Base-by-base conservation (phyloP, 2,113 vertebrate species). In the Canis aureus region DNA sequence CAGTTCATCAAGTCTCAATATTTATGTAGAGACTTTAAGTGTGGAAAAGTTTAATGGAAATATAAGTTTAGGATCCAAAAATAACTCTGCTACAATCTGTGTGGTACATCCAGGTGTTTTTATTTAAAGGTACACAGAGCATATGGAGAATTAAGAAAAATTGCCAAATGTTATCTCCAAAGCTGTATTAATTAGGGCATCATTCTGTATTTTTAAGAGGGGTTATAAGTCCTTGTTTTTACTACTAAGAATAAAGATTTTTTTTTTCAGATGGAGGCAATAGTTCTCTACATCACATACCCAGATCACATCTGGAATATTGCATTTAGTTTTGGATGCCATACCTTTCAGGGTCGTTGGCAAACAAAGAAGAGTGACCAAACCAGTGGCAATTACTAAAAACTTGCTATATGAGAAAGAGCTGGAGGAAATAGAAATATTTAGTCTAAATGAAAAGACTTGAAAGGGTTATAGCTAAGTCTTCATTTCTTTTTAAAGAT, bases 41-140 rank as follows among this genome's bases (percentile, higher is more conserved):
- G 43, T 97, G 80, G 98, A 97, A 98, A 98, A 97, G 53, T 93
- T 98, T 79, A 97, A 87, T 98, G 98, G 98, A 98, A 98, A 98
- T 97, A 97, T 95, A 93, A 66, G 95, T 69, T 94, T 96, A 67
- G 89, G 95, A 85, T 98, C 98, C 98, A 98, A 98, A 98, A 98
- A 97, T 96, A 98, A 98, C 93, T 96, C 98, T 96, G 89, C 84
- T 97, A 8, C 78, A 83, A 91, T 32, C 85, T 95, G 20, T 92
- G 86, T 97, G 94, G 97, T 98, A 98, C 55, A 98, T 79, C 90
- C 98, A 97, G 89, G 98, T 98, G 95, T 98, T 98, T 97, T 90
- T 60, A 82, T 96, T 98, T 97, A 98, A 98, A 89, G 98, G 89
- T 98, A 97, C 95, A 79, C 80, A 92, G 89, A 66, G 38, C 89